phyloP scores from a whole-genome alignment of 2,888 invertebrate species.

The Eumacrocentrus americanus region DNA sequence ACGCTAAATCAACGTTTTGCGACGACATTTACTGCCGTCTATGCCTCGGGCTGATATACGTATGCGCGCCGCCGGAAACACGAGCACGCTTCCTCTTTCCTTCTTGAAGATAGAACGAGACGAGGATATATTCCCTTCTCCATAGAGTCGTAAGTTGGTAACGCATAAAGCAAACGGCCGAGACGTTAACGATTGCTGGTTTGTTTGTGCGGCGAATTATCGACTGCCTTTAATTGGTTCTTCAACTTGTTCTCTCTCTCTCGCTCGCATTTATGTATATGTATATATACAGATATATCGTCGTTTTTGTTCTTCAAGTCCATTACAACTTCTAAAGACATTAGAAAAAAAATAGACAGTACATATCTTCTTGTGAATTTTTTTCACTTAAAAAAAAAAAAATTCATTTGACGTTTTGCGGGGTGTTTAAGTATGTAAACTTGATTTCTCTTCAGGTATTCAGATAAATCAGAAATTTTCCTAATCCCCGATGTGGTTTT shows the following conservation, averaged over 20 bases:
- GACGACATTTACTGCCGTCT: conserved; percentile 11
- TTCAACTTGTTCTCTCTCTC: conserved; percentile 24
- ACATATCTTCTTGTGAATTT: no score
- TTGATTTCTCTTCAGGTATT: no score
- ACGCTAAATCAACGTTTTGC: conserved; percentile 17
- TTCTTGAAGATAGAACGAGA: conserved; percentile 51
- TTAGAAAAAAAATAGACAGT: no score
- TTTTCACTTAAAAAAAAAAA: no score
- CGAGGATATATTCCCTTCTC: conserved; percentile 16
- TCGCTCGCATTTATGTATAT: conserved; percentile 35
- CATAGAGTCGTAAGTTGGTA: conserved; percentile 41
- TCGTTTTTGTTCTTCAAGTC: background rate
- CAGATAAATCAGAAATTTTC: no score
- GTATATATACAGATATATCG: no score
- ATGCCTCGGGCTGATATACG: conserved; percentile 9
- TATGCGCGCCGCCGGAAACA: conserved; percentile 9
- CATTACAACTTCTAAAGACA: background rate
- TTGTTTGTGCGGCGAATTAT: conserved; percentile 49
- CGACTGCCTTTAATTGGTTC: conserved; percentile 30
- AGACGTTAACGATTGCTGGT: conserved; percentile 49
- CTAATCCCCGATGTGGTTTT: no score
- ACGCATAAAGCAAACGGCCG: conserved; percentile 48
- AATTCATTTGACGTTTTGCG: no score
- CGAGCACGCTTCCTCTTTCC: conserved; percentile 30
- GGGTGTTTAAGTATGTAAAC: no score